phyloP scores from a whole-genome alignment of 1,140 invertebrate species.

The Drosophila ercepeae region DNA sequence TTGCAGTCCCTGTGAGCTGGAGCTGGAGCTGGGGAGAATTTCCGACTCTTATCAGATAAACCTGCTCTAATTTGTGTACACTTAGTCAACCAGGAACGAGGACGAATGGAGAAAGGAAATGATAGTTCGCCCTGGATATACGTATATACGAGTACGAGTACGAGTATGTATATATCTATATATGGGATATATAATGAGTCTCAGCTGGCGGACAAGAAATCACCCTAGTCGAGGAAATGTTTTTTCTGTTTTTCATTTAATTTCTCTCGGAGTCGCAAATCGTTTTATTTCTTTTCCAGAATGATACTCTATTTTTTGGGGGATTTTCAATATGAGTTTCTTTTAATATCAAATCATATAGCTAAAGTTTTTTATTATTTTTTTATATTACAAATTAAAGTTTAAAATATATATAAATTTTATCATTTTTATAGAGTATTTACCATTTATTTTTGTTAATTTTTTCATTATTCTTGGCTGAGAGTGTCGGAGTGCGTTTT shows the following conservation, averaged over 20 bases:
- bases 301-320: constrained; percentile 3
- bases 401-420: background rate
- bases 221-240: constrained; percentile 51
- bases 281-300: constrained; percentile 23
- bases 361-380: no score
- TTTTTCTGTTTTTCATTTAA: constrained; percentile 54
- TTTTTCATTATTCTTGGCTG: background rate
- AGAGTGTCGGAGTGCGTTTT: constrained; percentile 25
- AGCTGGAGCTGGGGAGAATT: background rate
- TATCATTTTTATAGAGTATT: background rate
- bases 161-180: no score
- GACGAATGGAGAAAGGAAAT: constrained; percentile 27
- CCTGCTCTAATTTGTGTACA: constrained; percentile 82
- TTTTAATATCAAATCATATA: no score
- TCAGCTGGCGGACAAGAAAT: constrained; percentile 44
- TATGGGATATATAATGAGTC: constrained; percentile 38
- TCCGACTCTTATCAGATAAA: constrained; percentile 74
- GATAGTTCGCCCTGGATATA: constrained; percentile 22
- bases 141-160: no score
- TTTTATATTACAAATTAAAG: no score
- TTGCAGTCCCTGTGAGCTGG: constrained; percentile 38
- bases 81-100: constrained; percentile 59
- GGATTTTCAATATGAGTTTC: background rate
- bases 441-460: background rate
- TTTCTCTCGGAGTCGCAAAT: constrained; percentile 53